Evolutionary conservation across 2,888 invertebrate genomes (phyloP).

Genomic region (Acronicta psi): DNA sequence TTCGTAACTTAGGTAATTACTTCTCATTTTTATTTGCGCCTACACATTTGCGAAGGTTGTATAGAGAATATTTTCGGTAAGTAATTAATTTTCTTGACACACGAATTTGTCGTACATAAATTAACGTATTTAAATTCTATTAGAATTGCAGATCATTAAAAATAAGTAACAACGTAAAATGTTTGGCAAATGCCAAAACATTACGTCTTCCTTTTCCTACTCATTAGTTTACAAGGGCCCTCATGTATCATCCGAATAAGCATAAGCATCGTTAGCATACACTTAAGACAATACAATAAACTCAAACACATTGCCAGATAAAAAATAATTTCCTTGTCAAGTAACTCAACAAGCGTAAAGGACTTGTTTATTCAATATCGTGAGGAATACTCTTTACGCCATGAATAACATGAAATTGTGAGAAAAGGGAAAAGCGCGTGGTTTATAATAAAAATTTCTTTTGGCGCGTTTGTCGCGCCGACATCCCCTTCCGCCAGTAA

Average conservation of each 20-base stretch:
- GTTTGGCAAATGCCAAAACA: background rate
- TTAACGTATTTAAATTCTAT: too few relatives aligned
- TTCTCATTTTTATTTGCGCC: background rate
- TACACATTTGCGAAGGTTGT: background rate
- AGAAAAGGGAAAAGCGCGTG: constrained; percentile 54
- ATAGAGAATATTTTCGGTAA: background rate
- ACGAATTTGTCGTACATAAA: too few relatives aligned
- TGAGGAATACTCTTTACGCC: constrained; percentile 61
- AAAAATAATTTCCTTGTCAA: constrained; percentile 38
- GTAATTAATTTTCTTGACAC: too few relatives aligned
- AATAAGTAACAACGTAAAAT: background rate
- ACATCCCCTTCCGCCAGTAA: constrained; percentile 63
- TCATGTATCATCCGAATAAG: constrained; percentile 21
- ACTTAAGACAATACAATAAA: constrained; percentile 35
- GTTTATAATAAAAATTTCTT: constrained; percentile 67
- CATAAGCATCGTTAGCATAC: constrained; percentile 34
- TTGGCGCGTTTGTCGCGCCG: constrained; percentile 60
- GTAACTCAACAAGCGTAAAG: constrained; percentile 49
- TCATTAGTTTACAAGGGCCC: constrained; percentile 34
- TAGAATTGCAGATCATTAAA: background rate
- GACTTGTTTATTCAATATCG: constrained; percentile 59
- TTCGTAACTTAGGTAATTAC: background rate
- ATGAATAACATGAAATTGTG: constrained; percentile 64
- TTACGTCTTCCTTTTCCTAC: constrained; percentile 15
- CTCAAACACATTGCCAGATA: constrained; percentile 29